These are phyloP conservation scores for Ctenochaetus hawaiiensis DNA, from an alignment of 2,797 vertebrate genomes.

Conservation along the genomic window DNA sequence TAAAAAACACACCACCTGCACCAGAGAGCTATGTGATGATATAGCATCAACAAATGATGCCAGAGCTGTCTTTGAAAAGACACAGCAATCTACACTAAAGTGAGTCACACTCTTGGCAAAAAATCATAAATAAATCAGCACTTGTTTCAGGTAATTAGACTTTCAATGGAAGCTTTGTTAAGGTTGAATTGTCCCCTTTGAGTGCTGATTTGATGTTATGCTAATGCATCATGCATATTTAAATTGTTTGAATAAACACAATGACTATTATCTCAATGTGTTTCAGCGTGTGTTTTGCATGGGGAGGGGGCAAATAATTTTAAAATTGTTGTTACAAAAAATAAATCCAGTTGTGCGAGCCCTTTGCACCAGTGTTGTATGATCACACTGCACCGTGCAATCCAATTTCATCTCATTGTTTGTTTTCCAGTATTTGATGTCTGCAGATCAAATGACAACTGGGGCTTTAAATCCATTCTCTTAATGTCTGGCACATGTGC, in stretches of 20 bases:
- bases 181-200: conserved; percentile 15
- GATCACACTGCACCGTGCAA: not conserved
- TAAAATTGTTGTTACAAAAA: conserved; percentile 9
- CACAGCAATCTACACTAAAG: conserved; percentile 5
- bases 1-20: conserved; percentile 41
- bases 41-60: conserved; percentile 9
- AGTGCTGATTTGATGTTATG: conserved; percentile 31
- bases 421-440: conserved; percentile 29
- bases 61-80: conserved; percentile 35
- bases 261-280: conserved; percentile 31
- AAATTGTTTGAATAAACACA: conserved; percentile 60
- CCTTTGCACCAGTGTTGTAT: not conserved
- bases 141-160: conserved; percentile 29
- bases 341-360: not conserved
- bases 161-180: conserved; percentile 10
- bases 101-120: conserved; percentile 16
- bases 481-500: conserved; percentile 20
- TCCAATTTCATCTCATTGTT: conserved; percentile 16
- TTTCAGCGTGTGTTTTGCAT: not conserved
- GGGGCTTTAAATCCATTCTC: conserved; percentile 35
- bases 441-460: conserved; percentile 46
- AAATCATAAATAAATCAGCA: conserved; percentile 32
- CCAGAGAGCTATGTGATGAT: conserved; percentile 5
- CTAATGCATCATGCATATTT: conserved; percentile 59
- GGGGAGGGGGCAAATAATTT: conserved; percentile 7